A percentile compares a stretch with the other conserved stretches of the same genome.
phyloP scores from a whole-genome alignment of 2,888 invertebrate species.

The Pristionchus japonicus region DNA sequence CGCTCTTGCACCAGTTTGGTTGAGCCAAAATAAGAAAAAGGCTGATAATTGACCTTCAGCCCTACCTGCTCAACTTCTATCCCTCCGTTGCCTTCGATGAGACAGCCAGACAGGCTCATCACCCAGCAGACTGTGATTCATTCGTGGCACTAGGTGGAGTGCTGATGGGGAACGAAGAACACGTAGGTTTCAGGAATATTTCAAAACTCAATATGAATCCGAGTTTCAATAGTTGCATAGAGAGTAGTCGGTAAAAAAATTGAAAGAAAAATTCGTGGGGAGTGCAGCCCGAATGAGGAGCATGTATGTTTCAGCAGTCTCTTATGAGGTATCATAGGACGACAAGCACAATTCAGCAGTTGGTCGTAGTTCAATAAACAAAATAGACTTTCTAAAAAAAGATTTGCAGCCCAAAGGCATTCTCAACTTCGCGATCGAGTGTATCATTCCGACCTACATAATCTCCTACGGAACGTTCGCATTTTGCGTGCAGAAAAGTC shows the following conservation, averaged over 20 bases:
- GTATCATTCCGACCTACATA: neutral
- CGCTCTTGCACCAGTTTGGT: too few relatives aligned
- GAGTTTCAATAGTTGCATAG: neutral
- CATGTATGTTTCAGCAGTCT: neutral
- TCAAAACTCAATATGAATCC: too few relatives aligned
- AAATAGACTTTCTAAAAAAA: too few relatives aligned
- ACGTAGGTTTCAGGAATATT: neutral
- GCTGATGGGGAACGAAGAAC: neutral
- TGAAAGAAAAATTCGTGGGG: too few relatives aligned
- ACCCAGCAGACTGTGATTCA: neutral
- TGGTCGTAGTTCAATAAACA: too few relatives aligned
- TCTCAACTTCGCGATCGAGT: neutral
- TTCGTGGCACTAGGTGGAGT: neutral
- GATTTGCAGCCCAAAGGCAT: neutral
- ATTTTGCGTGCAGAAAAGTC: neutral
- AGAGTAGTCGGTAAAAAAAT: too few relatives aligned
- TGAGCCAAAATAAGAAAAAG: too few relatives aligned
- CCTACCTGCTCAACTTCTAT: constrained; percentile 21
- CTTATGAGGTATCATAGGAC: too few relatives aligned
- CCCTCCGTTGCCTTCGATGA: neutral
- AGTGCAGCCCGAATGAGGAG: neutral
- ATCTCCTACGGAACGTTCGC: constrained; percentile 16
- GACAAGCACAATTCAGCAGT: too few relatives aligned
- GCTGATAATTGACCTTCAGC: neutral
- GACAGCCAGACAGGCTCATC: neutral